phyloP scores from a whole-genome alignment of 2,113 vertebrate genomes.

The Mus spicilegus region DNA sequence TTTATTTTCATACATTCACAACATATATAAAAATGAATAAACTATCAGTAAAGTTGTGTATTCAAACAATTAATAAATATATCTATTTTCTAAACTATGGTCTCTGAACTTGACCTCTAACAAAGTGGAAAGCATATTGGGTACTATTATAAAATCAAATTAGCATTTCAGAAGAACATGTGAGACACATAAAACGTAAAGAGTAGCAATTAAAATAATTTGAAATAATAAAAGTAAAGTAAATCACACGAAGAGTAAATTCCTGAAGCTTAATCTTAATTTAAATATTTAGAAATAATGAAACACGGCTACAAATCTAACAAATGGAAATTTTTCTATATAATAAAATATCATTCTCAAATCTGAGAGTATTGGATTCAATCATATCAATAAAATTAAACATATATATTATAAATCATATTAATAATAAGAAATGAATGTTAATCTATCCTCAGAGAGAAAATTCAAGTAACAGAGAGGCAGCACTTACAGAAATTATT shows the following conservation, averaged over 20 bases:
- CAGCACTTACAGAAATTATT: not conserved
- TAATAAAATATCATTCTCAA: conserved; percentile 47
- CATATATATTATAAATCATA: not conserved
- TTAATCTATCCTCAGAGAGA: conserved; percentile 41
- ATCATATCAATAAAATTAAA: conserved; percentile 47
- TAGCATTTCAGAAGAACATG: conserved; percentile 24
- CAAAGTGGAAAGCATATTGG: not conserved
- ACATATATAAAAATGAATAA: not conserved
- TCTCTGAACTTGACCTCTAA: conserved; percentile 12
- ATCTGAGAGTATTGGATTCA: conserved; percentile 27
- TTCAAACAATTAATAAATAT: not conserved
- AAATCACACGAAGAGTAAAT: not conserved
- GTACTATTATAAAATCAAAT: conserved; percentile 28
- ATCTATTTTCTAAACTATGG: conserved; percentile 4
- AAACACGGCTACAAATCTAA: not conserved
- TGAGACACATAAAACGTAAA: conserved; percentile 13
- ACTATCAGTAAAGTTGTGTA: not conserved
- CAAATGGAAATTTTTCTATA: not conserved
- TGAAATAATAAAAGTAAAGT: conserved; percentile 27
- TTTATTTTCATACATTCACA: conserved; percentile 7
- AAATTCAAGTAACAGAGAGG: conserved; percentile 54
- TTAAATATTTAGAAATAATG: not conserved
- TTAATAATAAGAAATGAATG: not conserved
- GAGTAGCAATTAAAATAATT: conserved; percentile 25
- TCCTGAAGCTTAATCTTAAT: conserved; percentile 20